Base-by-base conservation (phyloP, 2,797 vertebrate genomes). In the Enteromius paludinosus region DNA sequence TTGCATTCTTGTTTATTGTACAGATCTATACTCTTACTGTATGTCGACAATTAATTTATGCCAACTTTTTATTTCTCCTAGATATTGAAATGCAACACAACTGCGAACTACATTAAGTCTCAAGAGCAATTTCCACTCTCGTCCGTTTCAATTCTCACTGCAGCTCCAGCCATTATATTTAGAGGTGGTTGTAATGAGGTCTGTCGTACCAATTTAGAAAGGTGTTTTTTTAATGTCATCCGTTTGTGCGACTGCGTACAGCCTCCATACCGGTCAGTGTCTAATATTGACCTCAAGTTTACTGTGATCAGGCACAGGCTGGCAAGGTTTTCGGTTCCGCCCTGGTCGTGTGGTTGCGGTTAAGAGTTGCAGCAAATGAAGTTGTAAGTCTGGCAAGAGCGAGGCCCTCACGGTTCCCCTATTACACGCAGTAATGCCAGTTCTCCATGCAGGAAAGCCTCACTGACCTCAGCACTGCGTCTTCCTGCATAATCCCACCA, bases 311-410 rank as follows among this genome's bases (percentile, higher is more conserved):
- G 23, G 52, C 18, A 0, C n/a, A 17, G 11, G 5, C 47, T 72
- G 20, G 25, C 73, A 59, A 28, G 52, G 66, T 78, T 76, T 75
- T 83, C 82, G 20, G 54, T 84, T 80, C 83, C 9, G 5, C 75
- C 64, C 69, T 35, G 84, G 45, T 74, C 59, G 56, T 85, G 76
- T 54, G 74, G 80, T 82, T 82, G 78, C 52, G 83, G 83, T 85
- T 56, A 49, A 69, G 81, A 56, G 18, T 20, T 72, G 62, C 43
- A 62, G 41, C 9, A 35, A 54, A 59, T 56, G 9, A 62, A 78
- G 75, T 59, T 52, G 49, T 78, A 76, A 72, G 45, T 47, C 78
- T 82, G 65, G 41, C 49, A 56, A 45, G 62, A 70, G 61, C 52
- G 47, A 17, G 66, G 28, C 65, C 14, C 74, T 77, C 25, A 54